Evolutionary conservation across 1,140 invertebrate species (phyloP).

Genomic region (Calephelis nemesis): DNA sequence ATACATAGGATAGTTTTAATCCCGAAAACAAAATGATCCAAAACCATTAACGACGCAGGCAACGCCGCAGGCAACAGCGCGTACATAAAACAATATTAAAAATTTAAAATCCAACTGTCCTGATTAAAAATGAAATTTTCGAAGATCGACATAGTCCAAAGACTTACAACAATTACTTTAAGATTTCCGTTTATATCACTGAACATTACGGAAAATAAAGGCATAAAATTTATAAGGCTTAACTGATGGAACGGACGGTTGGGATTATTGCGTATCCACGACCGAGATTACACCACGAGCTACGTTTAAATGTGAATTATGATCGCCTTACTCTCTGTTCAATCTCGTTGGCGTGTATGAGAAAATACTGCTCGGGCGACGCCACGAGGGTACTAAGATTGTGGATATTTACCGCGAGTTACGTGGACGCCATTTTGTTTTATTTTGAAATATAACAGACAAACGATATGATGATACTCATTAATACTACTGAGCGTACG

Average conservation of each 20-base stretch:
- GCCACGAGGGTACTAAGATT: conserved; percentile 45
- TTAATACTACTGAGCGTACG: too few species aligned
- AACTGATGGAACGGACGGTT: conserved; percentile 56
- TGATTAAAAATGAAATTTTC: too few species aligned
- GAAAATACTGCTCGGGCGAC: conserved; percentile 65
- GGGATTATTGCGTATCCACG: conserved; percentile 64
- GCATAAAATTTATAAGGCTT: conserved; percentile 45
- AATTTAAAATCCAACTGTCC: too few species aligned
- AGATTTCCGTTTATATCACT: neutral
- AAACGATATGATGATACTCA: neutral
- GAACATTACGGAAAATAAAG: conserved; percentile 35
- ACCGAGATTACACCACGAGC: conserved; percentile 62
- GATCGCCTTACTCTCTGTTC: conserved; percentile 61
- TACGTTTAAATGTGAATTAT: conserved; percentile 69
- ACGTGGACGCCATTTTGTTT: conserved; percentile 14
- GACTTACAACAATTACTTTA: too few species aligned
- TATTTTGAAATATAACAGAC: conserved; percentile 3
- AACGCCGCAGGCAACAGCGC: too few species aligned
- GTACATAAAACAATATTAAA: too few species aligned
- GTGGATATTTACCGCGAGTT: conserved; percentile 26
- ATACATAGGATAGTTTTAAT: too few species aligned
- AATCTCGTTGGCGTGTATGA: conserved; percentile 68
- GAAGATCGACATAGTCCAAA: too few species aligned
- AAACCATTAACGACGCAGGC: too few species aligned
- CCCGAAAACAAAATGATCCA: too few species aligned